Percentiles rank a stretch among this genome's conserved stretches.
Evolutionary conservation across 1,140 invertebrate genomes (phyloP).

Genomic region (Cydia amplana): DNA sequence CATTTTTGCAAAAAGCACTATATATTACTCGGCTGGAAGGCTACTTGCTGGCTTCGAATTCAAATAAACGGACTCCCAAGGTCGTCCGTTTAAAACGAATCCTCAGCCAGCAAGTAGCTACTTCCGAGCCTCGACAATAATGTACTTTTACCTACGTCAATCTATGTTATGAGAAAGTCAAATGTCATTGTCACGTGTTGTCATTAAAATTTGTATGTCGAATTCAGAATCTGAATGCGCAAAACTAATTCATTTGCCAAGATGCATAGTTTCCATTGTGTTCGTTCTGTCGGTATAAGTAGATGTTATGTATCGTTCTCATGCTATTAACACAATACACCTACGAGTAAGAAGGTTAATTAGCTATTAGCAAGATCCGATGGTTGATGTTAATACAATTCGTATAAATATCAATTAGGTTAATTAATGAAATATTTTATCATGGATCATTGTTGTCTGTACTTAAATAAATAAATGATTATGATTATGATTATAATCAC

Average conservation of each 20-base stretch:
- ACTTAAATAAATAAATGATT: too few species aligned
- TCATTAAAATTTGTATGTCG: neutral
- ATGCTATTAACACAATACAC: neutral
- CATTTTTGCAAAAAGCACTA: too few species aligned
- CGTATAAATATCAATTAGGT: neutral
- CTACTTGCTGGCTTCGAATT: too few species aligned
- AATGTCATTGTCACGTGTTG: neutral
- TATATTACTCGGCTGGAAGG: too few species aligned
- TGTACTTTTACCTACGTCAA: too few species aligned
- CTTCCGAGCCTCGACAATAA: too few species aligned
- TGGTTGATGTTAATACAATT: neutral
- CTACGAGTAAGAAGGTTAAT: slow-evolving; percentile 2
- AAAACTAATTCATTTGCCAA: neutral
- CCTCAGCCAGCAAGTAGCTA: too few species aligned
- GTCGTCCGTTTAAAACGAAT: too few species aligned
- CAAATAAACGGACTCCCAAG: too few species aligned
- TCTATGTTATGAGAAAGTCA: too few species aligned
- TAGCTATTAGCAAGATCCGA: neutral
- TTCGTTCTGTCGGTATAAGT: neutral
- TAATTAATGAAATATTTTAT: slow-evolving; percentile 15
- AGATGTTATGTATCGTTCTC: neutral
- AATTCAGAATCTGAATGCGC: neutral
- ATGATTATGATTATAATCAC: too few species aligned
- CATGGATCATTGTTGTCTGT: too few species aligned
- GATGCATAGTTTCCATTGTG: neutral